phyloP scores from a whole-genome alignment of 2,888 invertebrate species.

The Andrena haemorrhoa region DNA sequence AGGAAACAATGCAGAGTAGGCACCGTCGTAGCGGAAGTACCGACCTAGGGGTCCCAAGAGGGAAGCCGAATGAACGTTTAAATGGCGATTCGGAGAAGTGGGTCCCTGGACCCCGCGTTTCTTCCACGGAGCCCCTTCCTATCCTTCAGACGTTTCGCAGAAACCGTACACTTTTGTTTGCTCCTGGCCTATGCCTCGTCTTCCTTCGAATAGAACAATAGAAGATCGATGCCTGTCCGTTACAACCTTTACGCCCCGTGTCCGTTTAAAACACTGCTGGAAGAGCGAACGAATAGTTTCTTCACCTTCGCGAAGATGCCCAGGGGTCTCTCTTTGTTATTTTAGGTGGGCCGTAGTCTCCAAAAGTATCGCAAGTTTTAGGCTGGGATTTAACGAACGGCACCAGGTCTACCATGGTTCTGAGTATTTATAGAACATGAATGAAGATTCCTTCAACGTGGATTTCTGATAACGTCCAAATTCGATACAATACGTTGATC shows the following conservation, averaged over 20 bases:
- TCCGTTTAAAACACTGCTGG: background rate
- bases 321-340: too few species aligned
- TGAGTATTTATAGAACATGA: background rate
- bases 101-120: constrained; percentile 24
- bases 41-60: constrained; percentile 60
- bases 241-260: background rate
- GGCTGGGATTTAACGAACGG: too few species aligned
- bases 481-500: background rate
- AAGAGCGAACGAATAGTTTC: background rate
- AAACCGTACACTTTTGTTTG: constrained; percentile 46
- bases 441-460: background rate
- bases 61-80: constrained; percentile 66
- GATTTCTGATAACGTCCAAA: background rate
- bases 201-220: constrained; percentile 49
- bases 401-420: too few species aligned
- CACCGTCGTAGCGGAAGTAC: constrained; percentile 60
- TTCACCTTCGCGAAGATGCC: background rate
- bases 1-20: constrained; percentile 50
- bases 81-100: constrained; percentile 58
- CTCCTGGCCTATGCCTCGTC: background rate
- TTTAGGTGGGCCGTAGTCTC: too few species aligned
- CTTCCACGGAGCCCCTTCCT: constrained; percentile 30
- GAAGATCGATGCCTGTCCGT: constrained; percentile 38
- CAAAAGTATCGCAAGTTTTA: too few species aligned
- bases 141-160: constrained; percentile 28